Base-by-base conservation (phyloP, 2,888 invertebrate genomes). In the Lochmaea capreae region DNA sequence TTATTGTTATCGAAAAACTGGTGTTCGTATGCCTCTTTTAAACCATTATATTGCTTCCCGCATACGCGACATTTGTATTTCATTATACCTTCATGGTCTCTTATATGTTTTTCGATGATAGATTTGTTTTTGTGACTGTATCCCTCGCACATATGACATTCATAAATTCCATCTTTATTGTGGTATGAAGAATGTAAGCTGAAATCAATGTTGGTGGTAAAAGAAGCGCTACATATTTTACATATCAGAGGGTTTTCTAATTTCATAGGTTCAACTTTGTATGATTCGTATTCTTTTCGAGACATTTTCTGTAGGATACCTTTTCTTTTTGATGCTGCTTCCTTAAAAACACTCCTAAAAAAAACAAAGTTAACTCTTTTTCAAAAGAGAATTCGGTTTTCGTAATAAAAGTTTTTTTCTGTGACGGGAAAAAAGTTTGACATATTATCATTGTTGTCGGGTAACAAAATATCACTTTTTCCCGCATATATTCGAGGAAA, bases 101-200 rank as follows among this genome's bases (percentile, higher is more conserved):
- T 65, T 11, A 65, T 18, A 16, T 43, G 63, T 43, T 18, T 16
- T 12, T 43, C 63, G 2, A 63, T n/a, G 3, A 16, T 0, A 3
- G 1, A 16, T 46, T 46, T 80, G 9, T 77, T 77, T 9, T 54
- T 57, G 54, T 78, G 74, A 63, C 76, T 80, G 61, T 83, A 85
- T 46, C 82, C 79, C 3, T 63, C 33, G 73, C 61, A 61, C 39
- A 61, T n/a, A 61, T 61, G 61, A 61, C 61, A 61, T 11, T 14
- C 9, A n/a, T 16, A 61, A 90, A 91, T 26, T 9, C 59, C 67
- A 22, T 46, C 33, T 6, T 0, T 5, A n/a, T 39, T 63, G 1
- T 63, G 62, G 1, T 88, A 74, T 88, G 88, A 73, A 90, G 87
- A 63, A 89, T 89, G 79, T 90, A 91, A 68, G 9, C 61, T 49